Evolutionary conservation across 2,113 vertebrate genomes (phyloP), one percentile per base, ranked within the genome.

Genomic region (Herpetotheres cachinnans): DNA sequence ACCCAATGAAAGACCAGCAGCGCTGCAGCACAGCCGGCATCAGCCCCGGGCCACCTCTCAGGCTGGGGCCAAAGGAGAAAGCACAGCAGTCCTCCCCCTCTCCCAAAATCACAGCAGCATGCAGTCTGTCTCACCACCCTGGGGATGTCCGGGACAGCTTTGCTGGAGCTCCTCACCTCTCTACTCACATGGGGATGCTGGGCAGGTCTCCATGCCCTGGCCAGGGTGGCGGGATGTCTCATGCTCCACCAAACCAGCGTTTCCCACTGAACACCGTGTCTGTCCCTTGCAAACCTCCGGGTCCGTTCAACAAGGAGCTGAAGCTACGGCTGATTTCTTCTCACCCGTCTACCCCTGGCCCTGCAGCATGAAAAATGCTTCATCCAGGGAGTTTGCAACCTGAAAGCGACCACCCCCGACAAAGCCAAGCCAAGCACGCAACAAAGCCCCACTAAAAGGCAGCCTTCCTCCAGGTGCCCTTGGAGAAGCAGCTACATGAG

Each of bases 131-230:
- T 49, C 13, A 42, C 49, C 12, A 36, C 7, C 3, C 22, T 2
- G 1, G 38, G 62, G 34, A 47, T 1, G 9, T 27, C 30, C 10
- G 3, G 72, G 32, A 2, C 5, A 50, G 29, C 24, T 87, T 4
- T 15, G 46, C 30, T 34, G 62, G 40, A 59, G 20, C 61, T 71
- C 12, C 88, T 88, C 91, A 69, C 50, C 79, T 84, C 55, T 26
- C 6, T 7, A 0, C 20, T 44, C 16, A 0, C 26, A 0, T 8
- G 1, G n/a, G 34, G 61, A 11, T 6, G 56, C 55, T 2, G 4
- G 40, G 49, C 32, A 21, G 76, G 27, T 47, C 49, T 58, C 86
- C 67, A 0, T 21, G 61, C 8, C 72, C 36, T 0, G 0, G 29
- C 3, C 2, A 3, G 26, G 11, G 52, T 0, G 3, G 44, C 44